Percentiles rank a stretch among this genome's conserved stretches.
Conservation (phyloP, 2,888 invertebrate species). For the Drosophila acutilabella region DNA sequence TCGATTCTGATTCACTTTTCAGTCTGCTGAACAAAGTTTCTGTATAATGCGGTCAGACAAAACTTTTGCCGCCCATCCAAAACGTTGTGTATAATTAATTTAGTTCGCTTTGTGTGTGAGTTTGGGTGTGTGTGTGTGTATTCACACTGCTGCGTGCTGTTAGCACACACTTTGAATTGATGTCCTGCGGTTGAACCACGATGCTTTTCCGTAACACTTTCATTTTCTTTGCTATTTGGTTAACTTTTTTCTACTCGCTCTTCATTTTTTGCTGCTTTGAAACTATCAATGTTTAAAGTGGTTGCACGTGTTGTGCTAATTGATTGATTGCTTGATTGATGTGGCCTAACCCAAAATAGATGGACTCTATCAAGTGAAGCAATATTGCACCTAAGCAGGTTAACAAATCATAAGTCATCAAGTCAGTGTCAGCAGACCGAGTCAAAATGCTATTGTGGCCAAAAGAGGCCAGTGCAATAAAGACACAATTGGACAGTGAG, state of each 20-base stretch:
- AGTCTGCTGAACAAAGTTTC: conserved; percentile 47
- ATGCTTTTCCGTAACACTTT: conserved; percentile 1
- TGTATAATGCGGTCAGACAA: conserved; percentile 59
- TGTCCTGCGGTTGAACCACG: conserved; percentile 25
- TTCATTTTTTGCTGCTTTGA: not conserved
- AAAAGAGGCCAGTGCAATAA: conserved; percentile 18
- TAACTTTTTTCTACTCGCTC: too few relatives aligned
- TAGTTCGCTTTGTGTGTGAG: conserved; percentile 41
- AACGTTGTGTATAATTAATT: conserved; percentile 61
- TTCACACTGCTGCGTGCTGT: conserved; percentile 23
- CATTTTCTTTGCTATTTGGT: not conserved
- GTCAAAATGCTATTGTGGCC: conserved; percentile 35
- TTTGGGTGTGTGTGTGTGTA: not conserved
- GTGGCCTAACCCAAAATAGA: not conserved
- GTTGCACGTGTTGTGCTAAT: conserved; percentile 18
- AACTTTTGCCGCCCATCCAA: conserved; percentile 46
- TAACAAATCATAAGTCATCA: conserved; percentile 30
- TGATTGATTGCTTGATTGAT: conserved; percentile 29
- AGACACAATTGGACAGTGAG: not conserved
- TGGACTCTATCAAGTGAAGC: conserved; percentile 4
- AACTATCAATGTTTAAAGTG: conserved; percentile 19
- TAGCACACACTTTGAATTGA: conserved; percentile 37
- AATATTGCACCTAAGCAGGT: not conserved
- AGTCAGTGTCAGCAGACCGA: conserved; percentile 2
- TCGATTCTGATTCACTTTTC: not conserved